Conservation (phyloP, 92 coral and sea anemone species). For the Porites rus region DNA sequence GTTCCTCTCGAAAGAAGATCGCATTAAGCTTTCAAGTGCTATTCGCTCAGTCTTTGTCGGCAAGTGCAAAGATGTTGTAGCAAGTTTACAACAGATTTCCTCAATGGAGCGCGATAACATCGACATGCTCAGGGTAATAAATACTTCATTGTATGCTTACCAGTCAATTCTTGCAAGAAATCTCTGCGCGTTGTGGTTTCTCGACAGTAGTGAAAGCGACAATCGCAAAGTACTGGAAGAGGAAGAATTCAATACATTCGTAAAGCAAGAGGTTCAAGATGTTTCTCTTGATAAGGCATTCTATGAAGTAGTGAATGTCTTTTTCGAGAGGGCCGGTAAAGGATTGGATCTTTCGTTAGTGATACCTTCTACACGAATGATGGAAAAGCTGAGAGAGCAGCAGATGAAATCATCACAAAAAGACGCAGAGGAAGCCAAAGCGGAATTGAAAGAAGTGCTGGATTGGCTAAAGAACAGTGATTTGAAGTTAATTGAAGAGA, state of each 20-base stretch:
- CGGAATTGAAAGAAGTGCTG: not conserved
- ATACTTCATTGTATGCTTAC: slow-evolving; percentile 49
- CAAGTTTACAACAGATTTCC: too few relatives aligned
- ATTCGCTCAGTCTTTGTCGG: too few relatives aligned
- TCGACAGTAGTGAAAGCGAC: slow-evolving; percentile 4
- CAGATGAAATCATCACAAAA: slow-evolving; percentile 36
- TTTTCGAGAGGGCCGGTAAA: slow-evolving; percentile 40
- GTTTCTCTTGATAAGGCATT: slow-evolving; percentile 50
- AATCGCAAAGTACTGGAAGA: slow-evolving; percentile 17
- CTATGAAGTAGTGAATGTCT: slow-evolving; percentile 13
- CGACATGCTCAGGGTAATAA: not conserved
- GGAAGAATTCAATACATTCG: slow-evolving; percentile 57
- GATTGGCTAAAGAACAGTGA: slow-evolving; percentile 35
- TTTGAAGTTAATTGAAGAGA: slow-evolving; percentile 21
- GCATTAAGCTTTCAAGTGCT: too few relatives aligned
- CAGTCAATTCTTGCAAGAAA: slow-evolving; percentile 76
- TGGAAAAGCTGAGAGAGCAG: slow-evolving; percentile 43
- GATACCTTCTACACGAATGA: slow-evolving; percentile 44
- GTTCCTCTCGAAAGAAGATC: slow-evolving; percentile 19
- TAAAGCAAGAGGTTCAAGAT: slow-evolving; percentile 20
- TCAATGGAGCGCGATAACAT: too few relatives aligned
- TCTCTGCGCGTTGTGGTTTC: slow-evolving; percentile 60
- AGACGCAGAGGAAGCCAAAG: not conserved
- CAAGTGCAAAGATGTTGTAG: too few relatives aligned
- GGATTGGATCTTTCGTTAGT: slow-evolving; percentile 29